Percentiles rank a stretch among this genome's conserved stretches.
These are phyloP conservation scores for Margaritifera margaritifera DNA, from an alignment of 2,888 invertebrate species.

Conservation along the genomic window DNA sequence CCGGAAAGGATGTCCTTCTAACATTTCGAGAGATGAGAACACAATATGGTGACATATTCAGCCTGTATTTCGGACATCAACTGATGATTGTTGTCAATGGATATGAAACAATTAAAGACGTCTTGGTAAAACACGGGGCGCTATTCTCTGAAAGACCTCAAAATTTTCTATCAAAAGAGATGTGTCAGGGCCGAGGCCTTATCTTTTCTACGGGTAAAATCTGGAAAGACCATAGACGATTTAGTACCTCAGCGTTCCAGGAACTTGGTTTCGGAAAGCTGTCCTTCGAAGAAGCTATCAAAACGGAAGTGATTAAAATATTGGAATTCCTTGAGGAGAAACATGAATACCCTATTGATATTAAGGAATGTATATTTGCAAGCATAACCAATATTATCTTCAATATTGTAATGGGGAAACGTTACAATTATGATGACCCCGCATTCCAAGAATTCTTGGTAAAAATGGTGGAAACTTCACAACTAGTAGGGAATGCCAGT, in stretches of 20 bases:
- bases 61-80: conserved; percentile 12
- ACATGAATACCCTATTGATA: conserved; percentile 33
- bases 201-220: conserved; percentile 34
- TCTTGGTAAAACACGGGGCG: conserved; percentile 10
- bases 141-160: conserved; percentile 16
- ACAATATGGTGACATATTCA: conserved; percentile 21
- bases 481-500: conserved; percentile 26
- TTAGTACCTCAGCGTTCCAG: conserved; percentile 33
- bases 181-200: conserved; percentile 21
- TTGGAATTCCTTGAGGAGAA: conserved; percentile 28
- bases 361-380: conserved; percentile 27
- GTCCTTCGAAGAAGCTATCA: conserved; percentile 37
- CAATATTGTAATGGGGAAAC: conserved; percentile 42
- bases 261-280: conserved; percentile 45
- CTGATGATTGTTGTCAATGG: conserved; percentile 20
- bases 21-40: conserved; percentile 8
- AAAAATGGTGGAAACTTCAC: conserved; percentile 39
- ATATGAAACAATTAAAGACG: conserved; percentile 11
- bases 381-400: conserved; percentile 48
- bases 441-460: conserved; percentile 37
- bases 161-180: not conserved
- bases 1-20: conserved; percentile 5
- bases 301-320: conserved; percentile 36
- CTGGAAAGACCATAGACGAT: conserved; percentile 51
- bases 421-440: conserved; percentile 45